phyloP scores from a whole-genome alignment of 2,113 vertebrate genomes.

The Fregetta grallaria region DNA sequence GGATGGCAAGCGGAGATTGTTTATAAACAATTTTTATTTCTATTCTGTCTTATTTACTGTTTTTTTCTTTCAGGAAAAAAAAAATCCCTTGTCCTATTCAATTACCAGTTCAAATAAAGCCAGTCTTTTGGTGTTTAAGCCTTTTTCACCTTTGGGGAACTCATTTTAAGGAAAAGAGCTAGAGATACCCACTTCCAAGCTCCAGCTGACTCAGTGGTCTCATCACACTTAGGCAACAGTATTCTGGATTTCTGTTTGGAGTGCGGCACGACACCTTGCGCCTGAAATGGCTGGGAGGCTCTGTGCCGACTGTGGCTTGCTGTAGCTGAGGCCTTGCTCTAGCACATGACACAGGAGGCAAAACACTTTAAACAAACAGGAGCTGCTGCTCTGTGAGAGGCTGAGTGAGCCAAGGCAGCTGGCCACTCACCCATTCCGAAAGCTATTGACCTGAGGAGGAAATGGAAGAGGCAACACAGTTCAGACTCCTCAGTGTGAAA shows the following conservation, averaged over 20 bases:
- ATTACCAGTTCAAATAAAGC: not conserved
- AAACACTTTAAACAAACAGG: not conserved
- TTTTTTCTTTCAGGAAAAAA: not conserved
- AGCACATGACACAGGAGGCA: not conserved
- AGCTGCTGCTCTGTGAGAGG: not conserved
- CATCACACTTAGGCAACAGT: not conserved
- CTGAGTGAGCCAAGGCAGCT: not conserved
- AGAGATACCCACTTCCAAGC: not conserved
- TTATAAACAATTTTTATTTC: not conserved
- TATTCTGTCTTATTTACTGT: not conserved
- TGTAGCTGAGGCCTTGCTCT: not conserved
- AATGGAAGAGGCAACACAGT: too few relatives aligned
- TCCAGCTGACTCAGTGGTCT: not conserved
- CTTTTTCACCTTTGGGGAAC: not conserved
- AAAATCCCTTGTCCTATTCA: not conserved
- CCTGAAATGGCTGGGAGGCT: not conserved
- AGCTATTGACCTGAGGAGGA: not conserved
- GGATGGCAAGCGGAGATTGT: not conserved
- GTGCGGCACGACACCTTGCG: not conserved
- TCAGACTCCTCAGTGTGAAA: not conserved
- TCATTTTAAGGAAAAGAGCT: not conserved
- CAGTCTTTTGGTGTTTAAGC: not conserved
- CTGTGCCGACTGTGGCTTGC: not conserved
- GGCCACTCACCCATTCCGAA: not conserved
- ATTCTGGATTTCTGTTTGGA: not conserved